Conservation (phyloP, 1,140 invertebrate species). For the Oncopodura yosiiana region DNA sequence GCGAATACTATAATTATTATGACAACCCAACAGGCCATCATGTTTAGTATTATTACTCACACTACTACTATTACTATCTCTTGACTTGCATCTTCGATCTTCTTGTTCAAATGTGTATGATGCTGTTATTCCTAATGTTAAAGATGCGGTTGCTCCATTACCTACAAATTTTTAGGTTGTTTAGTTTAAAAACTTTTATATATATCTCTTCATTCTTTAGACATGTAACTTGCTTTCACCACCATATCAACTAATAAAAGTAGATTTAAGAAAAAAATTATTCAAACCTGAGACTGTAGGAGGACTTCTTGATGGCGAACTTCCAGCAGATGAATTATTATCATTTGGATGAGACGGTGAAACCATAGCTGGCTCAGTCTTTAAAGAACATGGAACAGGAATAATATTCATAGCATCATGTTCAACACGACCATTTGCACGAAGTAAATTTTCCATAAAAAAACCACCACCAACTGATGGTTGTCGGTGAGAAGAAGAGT, state of each 20-base stretch:
- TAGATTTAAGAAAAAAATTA: background rate
- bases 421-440: conserved; percentile 13
- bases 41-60: background rate
- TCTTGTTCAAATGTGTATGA: conserved; percentile 34
- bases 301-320: conserved; percentile 26
- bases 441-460: conserved; percentile 29
- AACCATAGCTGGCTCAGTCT: conserved; percentile 20
- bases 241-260: background rate
- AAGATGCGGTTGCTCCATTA: conserved; percentile 26
- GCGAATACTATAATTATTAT: background rate
- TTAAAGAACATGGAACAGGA: conserved; percentile 19
- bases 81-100: conserved; percentile 10
- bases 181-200: background rate
- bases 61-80: conserved; percentile 1
- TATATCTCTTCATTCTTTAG: background rate
- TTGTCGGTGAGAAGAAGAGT: background rate
- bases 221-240: too few relatives aligned
- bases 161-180: conserved; percentile 8
- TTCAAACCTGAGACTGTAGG: conserved; percentile 10
- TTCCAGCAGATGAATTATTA: conserved; percentile 15
- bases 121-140: conserved; percentile 34
- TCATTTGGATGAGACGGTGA: conserved; percentile 20
- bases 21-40: background rate
- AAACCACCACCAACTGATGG: conserved; percentile 13
- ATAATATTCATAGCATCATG: conserved; percentile 18